A percentile compares a stretch with the other conserved stretches of the same genome.
Evolutionary conservation across 37 sponge, comb jelly and placozoan species (phyloP).

Genomic region (Cliona cf. orientalis): DNA sequence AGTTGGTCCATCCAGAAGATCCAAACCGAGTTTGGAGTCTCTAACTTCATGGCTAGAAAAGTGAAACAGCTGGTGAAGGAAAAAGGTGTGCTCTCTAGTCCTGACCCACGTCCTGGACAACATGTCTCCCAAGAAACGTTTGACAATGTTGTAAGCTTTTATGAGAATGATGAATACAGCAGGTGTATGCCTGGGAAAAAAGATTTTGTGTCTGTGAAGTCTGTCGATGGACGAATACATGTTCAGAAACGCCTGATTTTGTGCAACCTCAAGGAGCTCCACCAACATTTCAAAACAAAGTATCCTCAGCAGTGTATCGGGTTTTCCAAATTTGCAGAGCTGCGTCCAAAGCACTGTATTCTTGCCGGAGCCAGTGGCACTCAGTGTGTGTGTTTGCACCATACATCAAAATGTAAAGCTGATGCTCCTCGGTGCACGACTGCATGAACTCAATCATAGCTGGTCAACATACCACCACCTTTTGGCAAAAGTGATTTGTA

Average conservation of each 20-base stretch:
- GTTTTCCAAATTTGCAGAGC: slow-evolving; percentile 31
- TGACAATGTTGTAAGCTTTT: background rate
- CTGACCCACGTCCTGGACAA: too few relatives aligned
- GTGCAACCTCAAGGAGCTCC: slow-evolving; percentile 20
- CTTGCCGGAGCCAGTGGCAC: slow-evolving; percentile 26
- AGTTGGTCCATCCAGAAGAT: too few relatives aligned
- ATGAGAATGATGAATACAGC: slow-evolving; percentile 28
- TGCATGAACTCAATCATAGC: slow-evolving; percentile 2
- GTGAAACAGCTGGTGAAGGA: too few relatives aligned
- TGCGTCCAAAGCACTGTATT: slow-evolving; percentile 33
- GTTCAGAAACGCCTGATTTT: too few relatives aligned
- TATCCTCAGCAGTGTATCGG: slow-evolving; percentile 1
- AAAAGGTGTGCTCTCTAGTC: too few relatives aligned
- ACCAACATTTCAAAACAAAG: background rate
- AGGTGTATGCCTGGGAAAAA: slow-evolving; percentile 32
- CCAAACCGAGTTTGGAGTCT: too few relatives aligned
- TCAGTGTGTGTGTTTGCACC: slow-evolving; percentile 28
- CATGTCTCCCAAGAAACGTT: slow-evolving; percentile 8
- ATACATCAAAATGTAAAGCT: slow-evolving; percentile 38
- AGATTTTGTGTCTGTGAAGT: too few relatives aligned
- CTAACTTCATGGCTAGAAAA: too few relatives aligned
- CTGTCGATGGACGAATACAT: slow-evolving; percentile 21
- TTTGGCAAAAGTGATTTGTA: slow-evolving; percentile 34
- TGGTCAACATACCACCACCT: slow-evolving; percentile 6
- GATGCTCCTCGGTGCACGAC: background rate